Evolutionary conservation across 1,140 invertebrate species (phyloP), one percentile per base, ranked within the genome.

Genomic region (Rhynchophorus ferrugineus): DNA sequence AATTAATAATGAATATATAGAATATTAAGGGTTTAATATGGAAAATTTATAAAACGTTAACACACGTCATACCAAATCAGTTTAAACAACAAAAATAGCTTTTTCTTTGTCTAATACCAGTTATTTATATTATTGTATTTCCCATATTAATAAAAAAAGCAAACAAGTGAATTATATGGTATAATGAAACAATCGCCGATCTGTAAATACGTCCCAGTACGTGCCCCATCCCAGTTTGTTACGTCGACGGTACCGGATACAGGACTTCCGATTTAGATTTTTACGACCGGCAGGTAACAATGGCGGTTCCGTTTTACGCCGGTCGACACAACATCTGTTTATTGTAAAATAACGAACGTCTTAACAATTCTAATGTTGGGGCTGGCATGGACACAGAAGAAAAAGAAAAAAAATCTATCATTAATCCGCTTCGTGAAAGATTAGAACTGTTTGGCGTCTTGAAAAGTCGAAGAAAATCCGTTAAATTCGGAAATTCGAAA

Each of bases 231-330:
- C 41, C 41, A 7, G 5, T 48, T 48, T 48, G 1, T 9, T 48
- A 20, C 3, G 9, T 51, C 49, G 19, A 19, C 35, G 16, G 14
- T 39, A 51, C 58, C 58, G 58, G 58, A 57, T 51, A 60, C 54
- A 60, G 56, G 37, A 60, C 51, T 49, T 60, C 58, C 58, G 58
- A 60, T 60, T 54, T 49, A 54, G 45, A 47, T 57, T 53, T 54
- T 55, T 57, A 54, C 43, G 45, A 39, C 56, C 42, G 45, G 6
- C 54, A 56, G 57, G 51, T 54, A 59, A 59, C 57, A 59, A 59
- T 59, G 49, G 50, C 44, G 37, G 58, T 59, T 59, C 58, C 58
- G 58, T 57, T 59, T 56, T 47, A 49, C 44, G 16, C 24, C 36
- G 34, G 41, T 38, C 42, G 20, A 6, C 16, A n/a, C 18, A 44